Base-by-base conservation (phyloP, 30 jellyfish, hydroid and myxozoan genomes). In the Turritopsis dohrnii region DNA sequence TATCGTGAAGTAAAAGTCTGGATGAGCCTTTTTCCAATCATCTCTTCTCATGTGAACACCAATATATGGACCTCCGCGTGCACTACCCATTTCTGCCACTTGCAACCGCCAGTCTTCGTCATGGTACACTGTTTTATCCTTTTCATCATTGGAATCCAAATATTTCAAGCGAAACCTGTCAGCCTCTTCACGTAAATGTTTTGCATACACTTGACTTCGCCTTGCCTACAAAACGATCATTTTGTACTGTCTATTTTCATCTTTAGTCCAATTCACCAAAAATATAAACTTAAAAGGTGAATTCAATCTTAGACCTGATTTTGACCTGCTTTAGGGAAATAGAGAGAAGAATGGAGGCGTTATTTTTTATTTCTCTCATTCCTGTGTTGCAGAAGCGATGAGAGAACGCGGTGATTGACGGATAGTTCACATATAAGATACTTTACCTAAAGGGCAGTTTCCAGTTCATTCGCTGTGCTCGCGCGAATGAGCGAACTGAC, bases 61-160 rank as follows among this genome's bases (percentile, higher is more conserved):
- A 3, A 69, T 22, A 69, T 69, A 69, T 21, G 77, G 77, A 8
- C 77, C 77, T 21, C 77, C 77, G 16, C 77, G 77, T 16, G 77
- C 77, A 69, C 29, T 21, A 22, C 77, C 30, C 77, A 26, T 69
- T 16, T 22, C 30, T 21, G 28, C 28, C 16, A 21, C 29, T 13
- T 41, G 60, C 60, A 41, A 41, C 13, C 60, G 5, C 60, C 60
- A 41, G 60, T 41, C 60, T 21, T 69, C 77, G 13, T 41, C 60
- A 41, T 41, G 60, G 13, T 41, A 41, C 9, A 41, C 13, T 41
- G 60, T 69, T 22, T 69, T 69, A 69, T 69, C 77, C 28, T 22
- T 26, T 69, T 69, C 77, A 69, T 69, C 77, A 69, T 22, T 69
- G 28, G 77, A 69, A 69, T 69, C 30, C 77, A 69, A 16, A 21